phyloP scores from a whole-genome alignment of 2,888 invertebrate genomes.

The Aphrophora alni region DNA sequence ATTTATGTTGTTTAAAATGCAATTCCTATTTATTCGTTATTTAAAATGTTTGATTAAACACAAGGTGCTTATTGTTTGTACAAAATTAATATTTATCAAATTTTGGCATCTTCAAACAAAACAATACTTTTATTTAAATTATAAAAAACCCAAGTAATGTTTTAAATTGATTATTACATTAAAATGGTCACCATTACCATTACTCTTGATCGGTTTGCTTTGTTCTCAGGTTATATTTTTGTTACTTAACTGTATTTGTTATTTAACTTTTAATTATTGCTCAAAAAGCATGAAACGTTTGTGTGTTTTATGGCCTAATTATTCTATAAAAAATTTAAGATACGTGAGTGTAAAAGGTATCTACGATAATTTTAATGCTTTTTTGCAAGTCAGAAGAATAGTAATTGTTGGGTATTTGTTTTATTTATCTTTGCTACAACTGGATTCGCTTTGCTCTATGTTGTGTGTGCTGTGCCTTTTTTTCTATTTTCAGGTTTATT shows the following conservation, averaged over 20 bases:
- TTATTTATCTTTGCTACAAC: background rate
- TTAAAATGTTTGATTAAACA: no score
- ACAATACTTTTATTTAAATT: no score
- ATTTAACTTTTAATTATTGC: background rate
- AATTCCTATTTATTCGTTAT: no score
- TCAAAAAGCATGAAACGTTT: conserved; percentile 9
- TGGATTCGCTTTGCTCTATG: background rate
- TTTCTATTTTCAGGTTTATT: background rate
- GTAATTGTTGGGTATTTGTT: background rate
- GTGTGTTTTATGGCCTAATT: conserved; percentile 1
- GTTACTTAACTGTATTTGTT: background rate
- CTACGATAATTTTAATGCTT: background rate
- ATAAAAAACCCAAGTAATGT: no score
- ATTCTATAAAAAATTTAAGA: background rate
- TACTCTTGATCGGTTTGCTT: no score
- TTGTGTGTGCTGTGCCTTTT: background rate
- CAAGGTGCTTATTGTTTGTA: no score
- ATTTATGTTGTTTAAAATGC: no score
- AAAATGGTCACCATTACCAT: background rate
- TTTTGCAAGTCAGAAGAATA: background rate
- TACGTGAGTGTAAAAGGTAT: background rate
- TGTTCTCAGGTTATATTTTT: background rate
- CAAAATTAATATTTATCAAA: no score
- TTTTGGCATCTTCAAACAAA: no score
- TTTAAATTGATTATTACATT: no score